Conservation (phyloP, 2,888 invertebrate genomes). For the Drosophila kuntzei region DNA sequence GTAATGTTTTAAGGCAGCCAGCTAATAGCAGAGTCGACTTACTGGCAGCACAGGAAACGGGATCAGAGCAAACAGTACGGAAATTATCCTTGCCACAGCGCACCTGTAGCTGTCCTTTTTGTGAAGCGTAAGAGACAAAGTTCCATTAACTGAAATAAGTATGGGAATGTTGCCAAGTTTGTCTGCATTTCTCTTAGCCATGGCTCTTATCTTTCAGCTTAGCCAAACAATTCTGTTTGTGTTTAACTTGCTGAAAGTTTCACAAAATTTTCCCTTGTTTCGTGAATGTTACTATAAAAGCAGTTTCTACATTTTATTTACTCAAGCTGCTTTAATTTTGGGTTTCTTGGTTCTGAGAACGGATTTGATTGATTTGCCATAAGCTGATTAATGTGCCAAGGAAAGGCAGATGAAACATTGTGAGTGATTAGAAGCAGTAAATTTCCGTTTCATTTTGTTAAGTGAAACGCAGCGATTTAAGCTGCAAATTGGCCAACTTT, state of each 20-base stretch:
- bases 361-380: conserved; percentile 62
- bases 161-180: conserved; percentile 16
- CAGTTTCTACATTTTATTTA: conserved; percentile 19
- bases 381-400: conserved; percentile 61
- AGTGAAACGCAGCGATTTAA: conserved; percentile 19
- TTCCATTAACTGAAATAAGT: conserved; percentile 33
- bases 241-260: conserved; percentile 22
- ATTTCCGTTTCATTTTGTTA: conserved; percentile 23
- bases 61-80: conserved; percentile 14
- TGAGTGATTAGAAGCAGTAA: conserved; percentile 52
- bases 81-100: conserved; percentile 20
- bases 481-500: conserved; percentile 22
- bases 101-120: conserved; percentile 51
- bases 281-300: background rate
- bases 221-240: conserved; percentile 2
- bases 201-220: conserved; percentile 18
- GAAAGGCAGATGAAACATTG: conserved; percentile 2
- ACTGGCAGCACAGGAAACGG: conserved; percentile 22
- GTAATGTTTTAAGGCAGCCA: conserved; percentile 14
- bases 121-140: conserved; percentile 24
- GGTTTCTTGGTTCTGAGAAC: background rate
- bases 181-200: conserved; percentile 7
- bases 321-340: conserved; percentile 8
- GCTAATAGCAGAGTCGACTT: conserved; percentile 16
- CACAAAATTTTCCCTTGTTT: conserved; percentile 20